A percentile compares a stretch with the other conserved stretches of the same genome.
phyloP scores from a whole-genome alignment of 2,113 vertebrate genomes.

The Ciconia stormi region DNA sequence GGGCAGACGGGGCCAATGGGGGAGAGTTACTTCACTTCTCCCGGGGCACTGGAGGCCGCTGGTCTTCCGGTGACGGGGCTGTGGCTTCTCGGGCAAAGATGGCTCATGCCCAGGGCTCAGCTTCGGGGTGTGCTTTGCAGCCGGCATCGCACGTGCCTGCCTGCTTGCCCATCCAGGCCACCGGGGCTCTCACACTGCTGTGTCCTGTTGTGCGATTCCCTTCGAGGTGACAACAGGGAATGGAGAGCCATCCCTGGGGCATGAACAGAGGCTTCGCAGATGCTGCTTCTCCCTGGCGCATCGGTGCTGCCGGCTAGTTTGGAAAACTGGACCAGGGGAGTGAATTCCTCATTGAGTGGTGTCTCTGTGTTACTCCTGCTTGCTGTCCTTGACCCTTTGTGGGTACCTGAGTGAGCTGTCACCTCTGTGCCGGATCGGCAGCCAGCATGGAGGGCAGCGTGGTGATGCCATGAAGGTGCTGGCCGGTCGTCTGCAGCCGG shows the following conservation, averaged over 20 bases:
- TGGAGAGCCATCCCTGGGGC: fast-evolving
- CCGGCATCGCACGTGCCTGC: fast-evolving
- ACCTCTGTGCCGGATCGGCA: not conserved
- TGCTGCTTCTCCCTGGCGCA: not conserved
- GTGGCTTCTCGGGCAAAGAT: not conserved
- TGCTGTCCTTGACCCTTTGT: not conserved
- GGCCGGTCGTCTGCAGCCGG: fast-evolving
- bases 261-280: not conserved
- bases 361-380: not conserved
- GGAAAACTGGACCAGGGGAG: not conserved
- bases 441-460: not conserved
- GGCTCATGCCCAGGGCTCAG: not conserved
- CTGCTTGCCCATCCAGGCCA: not conserved
- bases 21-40: slow-evolving; percentile 64
- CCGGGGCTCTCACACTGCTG: not conserved
- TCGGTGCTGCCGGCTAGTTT: not conserved
- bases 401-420: not conserved
- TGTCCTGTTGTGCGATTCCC: not conserved
- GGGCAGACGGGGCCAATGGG: not conserved
- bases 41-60: not conserved
- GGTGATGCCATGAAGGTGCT: not conserved
- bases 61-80: slow-evolving; percentile 34
- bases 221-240: not conserved
- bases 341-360: not conserved
- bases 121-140: not conserved